Conservation (phyloP, 2,113 vertebrate species). For the Aramus guarauna region DNA sequence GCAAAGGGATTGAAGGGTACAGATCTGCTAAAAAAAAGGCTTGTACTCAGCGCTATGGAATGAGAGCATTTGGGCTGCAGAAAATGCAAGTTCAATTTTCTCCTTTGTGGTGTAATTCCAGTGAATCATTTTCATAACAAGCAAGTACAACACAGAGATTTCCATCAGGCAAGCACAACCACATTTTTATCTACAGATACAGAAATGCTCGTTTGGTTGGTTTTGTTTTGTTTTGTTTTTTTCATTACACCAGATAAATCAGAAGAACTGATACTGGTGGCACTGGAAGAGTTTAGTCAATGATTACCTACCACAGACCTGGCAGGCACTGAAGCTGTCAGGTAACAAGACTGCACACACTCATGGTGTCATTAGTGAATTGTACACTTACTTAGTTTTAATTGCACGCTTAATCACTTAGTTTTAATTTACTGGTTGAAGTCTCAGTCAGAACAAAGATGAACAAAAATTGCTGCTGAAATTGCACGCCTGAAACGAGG, state of each 20-base stretch:
- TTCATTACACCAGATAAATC: neutral
- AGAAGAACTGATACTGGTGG: neutral
- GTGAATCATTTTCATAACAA: neutral
- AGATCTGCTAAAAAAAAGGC: neutral
- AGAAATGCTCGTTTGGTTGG: neutral
- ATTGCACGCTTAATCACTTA: neutral
- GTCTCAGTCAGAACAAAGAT: neutral
- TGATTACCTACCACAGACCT: neutral
- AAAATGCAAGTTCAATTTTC: neutral
- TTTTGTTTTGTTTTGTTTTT: neutral
- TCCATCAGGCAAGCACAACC: neutral
- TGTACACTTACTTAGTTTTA: neutral
- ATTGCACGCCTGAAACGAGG: neutral
- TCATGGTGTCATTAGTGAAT: neutral
- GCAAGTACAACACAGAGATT: neutral
- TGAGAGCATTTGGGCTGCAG: neutral
- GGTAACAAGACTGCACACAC: neutral
- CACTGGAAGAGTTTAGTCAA: neutral
- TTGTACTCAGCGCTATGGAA: neutral
- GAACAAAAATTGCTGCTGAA: neutral
- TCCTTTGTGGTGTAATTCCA: neutral
- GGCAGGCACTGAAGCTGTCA: neutral
- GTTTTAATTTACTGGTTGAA: neutral
- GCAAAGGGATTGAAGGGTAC: neutral
- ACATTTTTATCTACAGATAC: neutral